These are phyloP conservation scores for Hypotaenidia okinawae DNA, from an alignment of 2,797 vertebrate species.

Conservation along the genomic window DNA sequence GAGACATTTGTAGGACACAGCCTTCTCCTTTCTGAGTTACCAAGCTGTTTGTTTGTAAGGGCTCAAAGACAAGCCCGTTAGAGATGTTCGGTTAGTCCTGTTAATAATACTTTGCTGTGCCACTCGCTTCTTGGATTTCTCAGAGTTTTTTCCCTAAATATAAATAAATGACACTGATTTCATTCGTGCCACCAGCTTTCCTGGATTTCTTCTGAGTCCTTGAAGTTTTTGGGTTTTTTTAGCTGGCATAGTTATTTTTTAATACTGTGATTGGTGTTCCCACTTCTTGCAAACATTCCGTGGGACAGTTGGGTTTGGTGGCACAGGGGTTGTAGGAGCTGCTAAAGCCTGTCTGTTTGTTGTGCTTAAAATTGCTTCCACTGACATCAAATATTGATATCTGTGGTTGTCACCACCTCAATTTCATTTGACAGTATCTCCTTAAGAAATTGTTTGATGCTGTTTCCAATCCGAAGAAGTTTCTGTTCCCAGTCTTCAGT, in stretches of 20 bases:
- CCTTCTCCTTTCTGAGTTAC: not conserved
- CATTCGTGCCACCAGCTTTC: not conserved
- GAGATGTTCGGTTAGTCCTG: not conserved
- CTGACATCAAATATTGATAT: not conserved
- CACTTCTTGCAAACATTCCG: not conserved
- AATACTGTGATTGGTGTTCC: not conserved
- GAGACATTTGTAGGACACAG: not conserved
- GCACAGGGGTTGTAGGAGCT: not conserved
- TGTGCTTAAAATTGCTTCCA: not conserved
- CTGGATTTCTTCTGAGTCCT: not conserved
- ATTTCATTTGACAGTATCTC: not conserved
- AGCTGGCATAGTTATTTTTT: not conserved
- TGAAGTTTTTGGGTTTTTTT: not conserved
- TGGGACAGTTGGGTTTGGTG: not conserved
- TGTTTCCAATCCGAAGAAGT: not conserved
- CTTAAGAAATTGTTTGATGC: not conserved
- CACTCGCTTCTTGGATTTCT: not conserved
- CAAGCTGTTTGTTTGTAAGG: not conserved
- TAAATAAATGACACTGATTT: not conserved
- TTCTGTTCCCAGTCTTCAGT: conserved; percentile 6
- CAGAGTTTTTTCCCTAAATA: not conserved
- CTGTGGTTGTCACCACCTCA: not conserved
- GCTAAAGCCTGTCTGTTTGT: not conserved
- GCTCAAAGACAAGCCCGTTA: not conserved
- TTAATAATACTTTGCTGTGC: not conserved